These are phyloP conservation scores for Nothoprocta pentlandii DNA, from an alignment of 2,113 vertebrate genomes.

Conservation along the genomic window DNA sequence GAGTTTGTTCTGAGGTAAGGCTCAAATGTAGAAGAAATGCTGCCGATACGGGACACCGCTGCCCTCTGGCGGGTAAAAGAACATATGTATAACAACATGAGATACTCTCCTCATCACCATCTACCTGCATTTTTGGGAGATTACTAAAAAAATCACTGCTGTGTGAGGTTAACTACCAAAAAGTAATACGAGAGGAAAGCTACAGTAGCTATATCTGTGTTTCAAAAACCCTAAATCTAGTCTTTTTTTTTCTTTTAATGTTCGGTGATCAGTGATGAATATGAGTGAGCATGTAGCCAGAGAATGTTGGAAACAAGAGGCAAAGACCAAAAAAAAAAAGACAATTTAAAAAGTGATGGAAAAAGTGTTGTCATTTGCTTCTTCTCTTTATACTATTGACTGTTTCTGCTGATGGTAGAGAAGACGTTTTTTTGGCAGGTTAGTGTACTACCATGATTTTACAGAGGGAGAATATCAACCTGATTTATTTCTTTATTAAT, in stretches of 20 bases:
- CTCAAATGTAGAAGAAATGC: rapidly evolving
- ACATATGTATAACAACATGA: rapidly evolving
- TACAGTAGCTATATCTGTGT: background rate
- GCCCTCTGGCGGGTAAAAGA: background rate
- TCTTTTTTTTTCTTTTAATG: background rate
- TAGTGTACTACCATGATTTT: background rate
- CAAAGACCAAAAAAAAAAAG: background rate
- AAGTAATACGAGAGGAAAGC: rapidly evolving
- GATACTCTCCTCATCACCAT: background rate
- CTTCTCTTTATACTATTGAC: background rate
- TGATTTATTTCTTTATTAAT: slow-evolving; percentile 11
- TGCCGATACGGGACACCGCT: rapidly evolving
- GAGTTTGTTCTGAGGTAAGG: rapidly evolving
- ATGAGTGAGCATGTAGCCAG: background rate
- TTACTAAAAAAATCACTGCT: background rate
- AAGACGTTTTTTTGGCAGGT: background rate
- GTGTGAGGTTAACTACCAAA: background rate
- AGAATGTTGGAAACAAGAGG: background rate
- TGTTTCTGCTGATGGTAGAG: background rate
- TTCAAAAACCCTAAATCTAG: background rate
- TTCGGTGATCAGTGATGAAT: background rate
- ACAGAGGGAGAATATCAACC: background rate
- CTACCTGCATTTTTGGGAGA: background rate
- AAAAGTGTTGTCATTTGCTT: background rate
- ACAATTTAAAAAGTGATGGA: background rate